A percentile compares a stretch with the other conserved stretches of the same genome.
Conservation (phyloP, 1,140 invertebrate species). For the Lordiphosa clarofinis region DNA sequence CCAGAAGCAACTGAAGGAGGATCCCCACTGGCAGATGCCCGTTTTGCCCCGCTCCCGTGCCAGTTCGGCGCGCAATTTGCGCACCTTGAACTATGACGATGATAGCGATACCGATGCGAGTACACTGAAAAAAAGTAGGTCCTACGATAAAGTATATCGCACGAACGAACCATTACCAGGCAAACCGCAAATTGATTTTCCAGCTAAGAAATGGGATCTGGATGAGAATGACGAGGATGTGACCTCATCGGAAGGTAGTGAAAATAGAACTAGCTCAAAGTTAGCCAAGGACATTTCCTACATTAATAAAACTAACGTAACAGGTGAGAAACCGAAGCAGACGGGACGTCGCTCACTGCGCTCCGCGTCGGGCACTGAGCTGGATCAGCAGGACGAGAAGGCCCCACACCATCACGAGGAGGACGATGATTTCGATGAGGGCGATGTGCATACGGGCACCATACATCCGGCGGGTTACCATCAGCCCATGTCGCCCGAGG, state of each 20-base stretch:
- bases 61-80: slow-evolving; percentile 81
- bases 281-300: slow-evolving; percentile 83
- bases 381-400: slow-evolving; percentile 72
- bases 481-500: slow-evolving; percentile 69
- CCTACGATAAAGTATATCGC: slow-evolving; percentile 89
- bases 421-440: slow-evolving; percentile 64
- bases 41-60: slow-evolving; percentile 81
- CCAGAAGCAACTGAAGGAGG: slow-evolving; percentile 81
- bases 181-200: slow-evolving; percentile 88
- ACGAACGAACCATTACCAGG: slow-evolving; percentile 90
- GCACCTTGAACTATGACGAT: slow-evolving; percentile 65
- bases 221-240: slow-evolving; percentile 83
- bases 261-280: slow-evolving; percentile 81
- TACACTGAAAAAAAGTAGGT: slow-evolving; percentile 83
- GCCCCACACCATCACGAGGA: slow-evolving; percentile 60
- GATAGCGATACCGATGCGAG: slow-evolving; percentile 76
- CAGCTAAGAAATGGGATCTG: slow-evolving; percentile 89
- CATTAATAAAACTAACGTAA: slow-evolving; percentile 74
- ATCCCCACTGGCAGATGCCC: slow-evolving; percentile 78
- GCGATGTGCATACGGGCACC: slow-evolving; percentile 49
- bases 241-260: slow-evolving; percentile 82
- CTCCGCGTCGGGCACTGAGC: slow-evolving; percentile 77
- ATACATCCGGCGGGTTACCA: slow-evolving; percentile 65
- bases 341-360: slow-evolving; percentile 81
- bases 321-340: slow-evolving; percentile 80